Percentiles rank a stretch among this genome's conserved stretches.
Conservation (phyloP, 1,140 invertebrate genomes). For the Phymastichus coffea region DNA sequence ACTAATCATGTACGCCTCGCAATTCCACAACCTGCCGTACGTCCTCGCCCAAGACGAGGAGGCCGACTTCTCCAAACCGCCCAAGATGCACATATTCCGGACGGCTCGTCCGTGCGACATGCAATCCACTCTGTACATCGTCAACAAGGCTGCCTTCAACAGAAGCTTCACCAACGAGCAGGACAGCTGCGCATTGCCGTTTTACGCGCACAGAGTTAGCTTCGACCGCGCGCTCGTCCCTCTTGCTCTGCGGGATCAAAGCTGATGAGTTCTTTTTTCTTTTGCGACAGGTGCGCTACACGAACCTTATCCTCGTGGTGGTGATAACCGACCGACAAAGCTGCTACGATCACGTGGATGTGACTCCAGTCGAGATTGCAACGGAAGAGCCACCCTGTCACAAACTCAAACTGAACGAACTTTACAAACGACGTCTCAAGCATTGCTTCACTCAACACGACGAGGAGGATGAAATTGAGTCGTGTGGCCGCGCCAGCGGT, state of each 20-base stretch:
- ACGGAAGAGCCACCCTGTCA: conserved; percentile 63
- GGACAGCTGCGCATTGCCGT: conserved; percentile 37
- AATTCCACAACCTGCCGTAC: conserved; percentile 46
- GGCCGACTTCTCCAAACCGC: conserved; percentile 21
- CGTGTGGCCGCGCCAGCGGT: conserved; percentile 50
- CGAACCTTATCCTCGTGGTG: conserved; percentile 80
- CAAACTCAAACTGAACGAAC: conserved; percentile 69
- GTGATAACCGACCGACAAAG: conserved; percentile 59
- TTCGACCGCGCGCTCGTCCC: background rate
- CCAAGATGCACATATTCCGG: conserved; percentile 35
- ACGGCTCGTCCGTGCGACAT: conserved; percentile 64
- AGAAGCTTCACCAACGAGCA: conserved; percentile 40
- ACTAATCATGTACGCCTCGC: conserved; percentile 39
- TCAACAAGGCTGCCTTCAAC: conserved; percentile 60
- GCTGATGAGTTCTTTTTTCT: background rate
- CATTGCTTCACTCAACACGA: conserved; percentile 75
- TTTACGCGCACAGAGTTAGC: conserved; percentile 48
- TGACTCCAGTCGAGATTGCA: conserved; percentile 44
- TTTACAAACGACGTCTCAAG: conserved; percentile 66
- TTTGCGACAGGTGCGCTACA: conserved; percentile 68
- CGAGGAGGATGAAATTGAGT: conserved; percentile 59
- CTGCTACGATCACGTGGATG: conserved; percentile 45
- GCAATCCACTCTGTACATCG: conserved; percentile 64
- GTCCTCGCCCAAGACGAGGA: background rate
- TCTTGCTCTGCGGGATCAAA: background rate